phyloP scores from a whole-genome alignment of 1,140 invertebrate genomes.

The Eupristina koningsbergeri region DNA sequence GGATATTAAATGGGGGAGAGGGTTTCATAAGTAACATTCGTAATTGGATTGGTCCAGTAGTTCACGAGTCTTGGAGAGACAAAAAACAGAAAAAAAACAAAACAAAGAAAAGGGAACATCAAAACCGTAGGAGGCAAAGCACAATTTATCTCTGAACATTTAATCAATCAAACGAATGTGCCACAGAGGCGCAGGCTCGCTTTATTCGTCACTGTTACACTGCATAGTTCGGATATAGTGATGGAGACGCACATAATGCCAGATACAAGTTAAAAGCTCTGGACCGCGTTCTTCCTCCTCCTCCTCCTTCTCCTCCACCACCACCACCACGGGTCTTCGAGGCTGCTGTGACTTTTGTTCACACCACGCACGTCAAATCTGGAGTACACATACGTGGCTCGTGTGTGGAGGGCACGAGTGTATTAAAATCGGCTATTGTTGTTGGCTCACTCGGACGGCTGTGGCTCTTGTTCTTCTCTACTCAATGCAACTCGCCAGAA shows the following conservation, averaged over 20 bases:
- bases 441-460: slow-evolving; percentile 10
- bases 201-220: background rate
- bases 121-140: background rate
- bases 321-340: too few species aligned
- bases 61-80: background rate
- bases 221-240: background rate
- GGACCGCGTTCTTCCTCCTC: background rate
- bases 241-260: background rate
- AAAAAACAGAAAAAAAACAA: background rate
- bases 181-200: background rate
- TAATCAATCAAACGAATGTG: slow-evolving; percentile 24
- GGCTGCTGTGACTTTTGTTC: slow-evolving; percentile 56
- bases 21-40: background rate
- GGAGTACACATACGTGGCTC: slow-evolving; percentile 13
- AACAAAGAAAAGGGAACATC: too few species aligned
- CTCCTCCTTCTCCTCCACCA: background rate
- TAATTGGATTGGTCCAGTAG: background rate
- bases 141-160: background rate
- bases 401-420: slow-evolving; percentile 32
- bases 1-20: too few species aligned
- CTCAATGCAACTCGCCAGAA: slow-evolving; percentile 52
- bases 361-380: slow-evolving; percentile 53
- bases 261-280: too few species aligned
- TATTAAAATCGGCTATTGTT: slow-evolving; percentile 61
- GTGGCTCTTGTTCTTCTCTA: slow-evolving; percentile 32